Percentiles rank a stretch among this genome's conserved stretches.
Conservation (phyloP, 64 coral and sea anemone genomes). For the Stylophora pistillata region DNA sequence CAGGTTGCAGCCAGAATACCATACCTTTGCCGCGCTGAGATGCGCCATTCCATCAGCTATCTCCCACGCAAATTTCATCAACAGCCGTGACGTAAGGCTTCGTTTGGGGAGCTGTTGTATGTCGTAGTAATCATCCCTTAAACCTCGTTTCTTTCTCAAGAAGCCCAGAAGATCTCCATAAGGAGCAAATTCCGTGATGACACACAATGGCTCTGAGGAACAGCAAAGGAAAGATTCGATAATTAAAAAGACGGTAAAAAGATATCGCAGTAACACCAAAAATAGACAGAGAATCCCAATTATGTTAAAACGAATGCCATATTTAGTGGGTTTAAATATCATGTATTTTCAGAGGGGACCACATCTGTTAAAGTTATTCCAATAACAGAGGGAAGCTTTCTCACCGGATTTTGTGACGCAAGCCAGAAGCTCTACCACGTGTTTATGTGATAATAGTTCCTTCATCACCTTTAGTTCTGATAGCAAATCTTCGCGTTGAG, state of each 20-base stretch:
- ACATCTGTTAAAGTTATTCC: not conserved
- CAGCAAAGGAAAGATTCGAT: not conserved
- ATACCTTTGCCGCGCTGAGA: slow-evolving; percentile 42
- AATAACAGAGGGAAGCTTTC: not conserved
- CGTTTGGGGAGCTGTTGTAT: slow-evolving; percentile 10
- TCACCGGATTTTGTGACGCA: slow-evolving; percentile 34
- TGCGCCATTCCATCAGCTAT: slow-evolving; percentile 62
- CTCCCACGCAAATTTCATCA: slow-evolving; percentile 52
- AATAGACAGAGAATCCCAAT: not conserved
- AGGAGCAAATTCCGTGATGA: slow-evolving; percentile 59
- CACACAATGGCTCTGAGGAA: slow-evolving; percentile 26
- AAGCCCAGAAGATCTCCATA: slow-evolving; percentile 59
- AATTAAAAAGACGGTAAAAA: not conserved
- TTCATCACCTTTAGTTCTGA: slow-evolving; percentile 42
- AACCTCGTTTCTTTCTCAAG: slow-evolving; percentile 56
- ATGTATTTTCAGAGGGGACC: too few relatives aligned
- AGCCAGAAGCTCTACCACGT: slow-evolving; percentile 24
- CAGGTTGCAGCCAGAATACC: not conserved
- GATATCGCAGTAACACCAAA: not conserved
- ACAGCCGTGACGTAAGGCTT: slow-evolving; percentile 18
- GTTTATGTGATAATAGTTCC: slow-evolving; percentile 20
- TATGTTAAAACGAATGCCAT: not conserved
- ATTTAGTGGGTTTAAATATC: too few relatives aligned
- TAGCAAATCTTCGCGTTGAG: slow-evolving; percentile 14
- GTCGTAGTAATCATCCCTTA: slow-evolving; percentile 32